Evolutionary conservation across 2,113 vertebrate genomes (phyloP).

Genomic region (Canis aureus): DNA sequence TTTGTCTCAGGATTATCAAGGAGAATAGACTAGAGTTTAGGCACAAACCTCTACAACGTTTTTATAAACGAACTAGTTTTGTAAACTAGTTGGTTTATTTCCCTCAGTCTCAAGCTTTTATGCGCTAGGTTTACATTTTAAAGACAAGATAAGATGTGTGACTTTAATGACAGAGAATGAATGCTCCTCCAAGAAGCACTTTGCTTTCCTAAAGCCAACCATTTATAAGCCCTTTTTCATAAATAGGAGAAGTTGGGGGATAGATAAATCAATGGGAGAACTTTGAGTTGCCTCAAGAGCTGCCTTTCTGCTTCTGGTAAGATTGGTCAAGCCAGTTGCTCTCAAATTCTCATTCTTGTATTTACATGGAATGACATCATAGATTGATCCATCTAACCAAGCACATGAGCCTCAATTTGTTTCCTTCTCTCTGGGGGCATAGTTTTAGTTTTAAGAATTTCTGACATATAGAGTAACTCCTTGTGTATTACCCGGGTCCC

Average conservation of each 20-base stretch:
- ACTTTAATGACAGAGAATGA: background rate
- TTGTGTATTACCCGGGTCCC: background rate
- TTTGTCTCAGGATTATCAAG: background rate
- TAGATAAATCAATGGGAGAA: background rate
- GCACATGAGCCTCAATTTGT: background rate
- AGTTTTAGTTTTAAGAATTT: background rate
- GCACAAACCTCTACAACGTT: background rate
- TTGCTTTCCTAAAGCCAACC: background rate
- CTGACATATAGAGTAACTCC: background rate
- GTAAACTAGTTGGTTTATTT: background rate
- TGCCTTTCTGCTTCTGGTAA: background rate
- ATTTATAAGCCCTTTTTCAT: background rate
- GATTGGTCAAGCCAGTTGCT: background rate
- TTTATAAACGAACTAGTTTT: no score
- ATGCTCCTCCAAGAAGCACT: background rate
- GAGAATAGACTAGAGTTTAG: background rate
- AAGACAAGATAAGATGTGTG: background rate
- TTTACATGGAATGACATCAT: background rate
- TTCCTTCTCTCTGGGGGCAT: background rate
- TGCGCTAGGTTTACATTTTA: background rate
- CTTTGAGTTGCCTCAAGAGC: background rate
- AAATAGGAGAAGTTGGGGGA: background rate
- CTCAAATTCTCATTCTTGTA: background rate
- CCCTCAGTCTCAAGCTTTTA: background rate
- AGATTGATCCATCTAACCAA: background rate